A percentile compares a stretch with the other conserved stretches of the same genome.
Evolutionary conservation across 2,888 invertebrate species (phyloP).

Genomic region (Bibio marci): DNA sequence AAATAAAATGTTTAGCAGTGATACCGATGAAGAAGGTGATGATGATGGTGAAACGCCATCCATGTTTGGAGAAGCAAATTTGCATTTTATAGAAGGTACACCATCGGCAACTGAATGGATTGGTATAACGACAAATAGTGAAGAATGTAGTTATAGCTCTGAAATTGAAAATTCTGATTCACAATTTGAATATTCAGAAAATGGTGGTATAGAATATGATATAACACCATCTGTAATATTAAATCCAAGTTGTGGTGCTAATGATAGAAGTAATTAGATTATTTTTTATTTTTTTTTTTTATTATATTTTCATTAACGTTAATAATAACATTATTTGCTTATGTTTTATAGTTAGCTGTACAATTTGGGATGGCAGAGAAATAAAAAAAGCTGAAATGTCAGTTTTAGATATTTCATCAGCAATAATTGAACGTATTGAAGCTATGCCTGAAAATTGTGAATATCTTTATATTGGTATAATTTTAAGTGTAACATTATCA

Average conservation of each 20-base stretch:
- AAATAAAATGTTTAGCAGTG: too few species aligned
- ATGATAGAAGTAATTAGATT: slow-evolving; percentile 48
- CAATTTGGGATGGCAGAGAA: slow-evolving; percentile 84
- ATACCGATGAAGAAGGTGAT: slow-evolving; percentile 30
- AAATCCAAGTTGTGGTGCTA: slow-evolving; percentile 48
- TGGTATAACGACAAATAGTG: slow-evolving; percentile 78
- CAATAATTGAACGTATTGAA: slow-evolving; percentile 83
- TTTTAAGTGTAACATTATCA: slow-evolving; percentile 40
- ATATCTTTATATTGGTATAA: slow-evolving; percentile 54
- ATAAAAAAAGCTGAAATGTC: slow-evolving; percentile 86
- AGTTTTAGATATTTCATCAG: slow-evolving; percentile 86
- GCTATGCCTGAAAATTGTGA: slow-evolving; percentile 60
- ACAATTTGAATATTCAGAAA: slow-evolving; percentile 35
- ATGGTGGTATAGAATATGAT: slow-evolving; percentile 31
- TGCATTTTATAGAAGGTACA: slow-evolving; percentile 36
- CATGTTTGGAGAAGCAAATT: slow-evolving; percentile 29
- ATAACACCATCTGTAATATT: slow-evolving; percentile 58
- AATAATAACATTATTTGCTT: not conserved
- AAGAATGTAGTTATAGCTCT: slow-evolving; percentile 70
- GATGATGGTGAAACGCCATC: slow-evolving; percentile 43
- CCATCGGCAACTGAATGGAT: slow-evolving; percentile 66
- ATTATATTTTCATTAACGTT: slow-evolving; percentile 7
- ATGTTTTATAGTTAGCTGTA: slow-evolving; percentile 63
- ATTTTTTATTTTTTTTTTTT: not conserved
- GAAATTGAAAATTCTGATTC: slow-evolving; percentile 49